A percentile compares a stretch with the other conserved stretches of the same genome.
Evolutionary conservation across 1,140 invertebrate species (phyloP).

Genomic region (Hormaphis cornu): DNA sequence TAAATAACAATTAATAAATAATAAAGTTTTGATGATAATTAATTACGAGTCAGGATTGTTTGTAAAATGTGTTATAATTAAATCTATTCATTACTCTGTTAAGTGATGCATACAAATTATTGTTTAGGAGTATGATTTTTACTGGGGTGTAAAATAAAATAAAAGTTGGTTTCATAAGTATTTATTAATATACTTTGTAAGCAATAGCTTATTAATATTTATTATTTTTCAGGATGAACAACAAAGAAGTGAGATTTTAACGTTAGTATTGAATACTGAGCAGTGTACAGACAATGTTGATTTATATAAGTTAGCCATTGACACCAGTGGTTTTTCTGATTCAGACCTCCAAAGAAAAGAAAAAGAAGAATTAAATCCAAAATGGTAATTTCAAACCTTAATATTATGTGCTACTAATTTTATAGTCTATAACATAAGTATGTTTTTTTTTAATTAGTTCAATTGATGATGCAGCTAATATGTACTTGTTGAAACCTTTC

Average conservation of each 20-base stretch:
- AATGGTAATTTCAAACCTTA: not conserved
- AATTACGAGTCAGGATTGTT: no score
- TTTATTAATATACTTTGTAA: no score
- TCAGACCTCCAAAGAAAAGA: slow-evolving; percentile 86
- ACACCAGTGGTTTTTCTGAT: slow-evolving; percentile 80
- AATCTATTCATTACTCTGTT: no score
- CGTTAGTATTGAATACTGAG: slow-evolving; percentile 69
- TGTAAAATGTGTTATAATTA: no score
- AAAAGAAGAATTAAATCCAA: slow-evolving; percentile 12
- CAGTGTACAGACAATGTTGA: slow-evolving; percentile 63
- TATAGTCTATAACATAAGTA: not conserved
- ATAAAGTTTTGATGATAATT: no score
- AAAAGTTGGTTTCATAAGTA: no score
- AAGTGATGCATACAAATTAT: no score
- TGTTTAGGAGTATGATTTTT: no score
- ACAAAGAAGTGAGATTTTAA: slow-evolving; percentile 68
- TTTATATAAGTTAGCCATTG: slow-evolving; percentile 56
- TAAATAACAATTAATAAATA: no score
- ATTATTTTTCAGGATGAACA: slow-evolving; percentile 47
- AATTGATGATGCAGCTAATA: not conserved
- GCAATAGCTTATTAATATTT: slow-evolving; percentile 5
- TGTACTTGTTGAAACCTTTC: slow-evolving; percentile 52
- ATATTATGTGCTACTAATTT: not conserved
- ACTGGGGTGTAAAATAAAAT: no score
- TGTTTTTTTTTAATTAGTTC: not conserved